A percentile compares a stretch with the other conserved stretches of the same genome.
Evolutionary conservation across 1,140 invertebrate genomes (phyloP).

Genomic region (Myzus persicae): DNA sequence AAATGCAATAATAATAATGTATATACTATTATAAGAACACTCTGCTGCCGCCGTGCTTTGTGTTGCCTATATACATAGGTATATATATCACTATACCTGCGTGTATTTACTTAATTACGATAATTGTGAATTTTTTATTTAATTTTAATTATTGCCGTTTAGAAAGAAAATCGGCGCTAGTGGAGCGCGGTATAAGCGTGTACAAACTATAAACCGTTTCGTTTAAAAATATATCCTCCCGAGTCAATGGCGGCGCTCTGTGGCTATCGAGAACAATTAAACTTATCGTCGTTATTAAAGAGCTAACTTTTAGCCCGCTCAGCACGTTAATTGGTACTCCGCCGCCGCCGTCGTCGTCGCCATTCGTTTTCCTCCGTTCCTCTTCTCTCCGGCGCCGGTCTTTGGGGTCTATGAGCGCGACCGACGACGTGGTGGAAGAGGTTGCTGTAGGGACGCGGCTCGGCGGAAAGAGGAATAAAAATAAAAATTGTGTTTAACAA

Average conservation of each 20-base stretch:
- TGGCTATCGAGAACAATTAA: conserved; percentile 41
- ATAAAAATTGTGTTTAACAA: conserved; percentile 36
- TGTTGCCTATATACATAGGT: background rate
- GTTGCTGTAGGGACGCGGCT: background rate
- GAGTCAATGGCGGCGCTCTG: background rate
- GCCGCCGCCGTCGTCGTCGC: background rate
- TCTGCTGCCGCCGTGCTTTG: background rate
- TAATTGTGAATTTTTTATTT: conserved; percentile 1
- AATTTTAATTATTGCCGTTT: conserved; percentile 14
- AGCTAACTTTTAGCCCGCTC: background rate
- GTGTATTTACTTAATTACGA: background rate
- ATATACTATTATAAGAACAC: conserved; percentile 6
- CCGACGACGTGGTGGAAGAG: background rate
- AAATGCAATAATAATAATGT: background rate
- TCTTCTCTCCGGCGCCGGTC: background rate
- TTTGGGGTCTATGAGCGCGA: background rate
- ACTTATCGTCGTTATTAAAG: conserved; percentile 40
- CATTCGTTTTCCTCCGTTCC: background rate
- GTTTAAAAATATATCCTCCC: background rate
- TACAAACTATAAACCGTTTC: background rate
- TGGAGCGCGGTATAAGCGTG: no score
- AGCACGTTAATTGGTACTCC: conserved; percentile 34
- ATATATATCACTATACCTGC: background rate
- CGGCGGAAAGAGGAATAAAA: background rate
- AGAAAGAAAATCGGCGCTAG: background rate